Evolutionary conservation across 2,113 vertebrate species (phyloP).

Genomic region (Anarrhichthys ocellatus): DNA sequence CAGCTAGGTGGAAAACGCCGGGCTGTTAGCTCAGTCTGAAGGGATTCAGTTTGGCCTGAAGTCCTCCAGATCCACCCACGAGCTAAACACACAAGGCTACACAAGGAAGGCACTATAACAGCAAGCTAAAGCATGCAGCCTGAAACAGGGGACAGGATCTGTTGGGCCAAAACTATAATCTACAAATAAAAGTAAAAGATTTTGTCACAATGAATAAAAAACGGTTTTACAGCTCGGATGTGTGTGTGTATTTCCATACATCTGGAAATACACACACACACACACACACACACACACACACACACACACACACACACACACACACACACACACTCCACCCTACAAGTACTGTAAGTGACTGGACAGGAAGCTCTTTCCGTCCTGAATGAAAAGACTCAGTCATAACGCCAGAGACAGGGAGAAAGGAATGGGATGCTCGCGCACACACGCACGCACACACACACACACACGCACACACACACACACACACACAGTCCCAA

Average conservation of each 20-base stretch:
- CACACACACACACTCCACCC: constrained; percentile 61
- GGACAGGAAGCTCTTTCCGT: constrained; percentile 83
- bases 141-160: not conserved
- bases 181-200: not conserved
- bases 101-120: constrained; percentile 44
- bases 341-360: constrained; percentile 57
- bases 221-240: not conserved
- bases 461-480: not conserved
- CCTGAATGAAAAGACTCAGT: constrained; percentile 76
- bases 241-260: not conserved
- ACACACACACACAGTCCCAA: not conserved
- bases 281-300: not conserved
- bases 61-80: constrained; percentile 44
- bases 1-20: constrained; percentile 34
- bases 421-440: constrained; percentile 66
- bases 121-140: constrained; percentile 16
- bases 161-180: not conserved
- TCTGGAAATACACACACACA: not conserved
- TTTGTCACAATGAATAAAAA: not conserved
- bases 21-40: constrained; percentile 28
- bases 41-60: constrained; percentile 39
- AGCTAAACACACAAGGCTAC: constrained; percentile 53
- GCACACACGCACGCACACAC: not conserved
- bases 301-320: not conserved
- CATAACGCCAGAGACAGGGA: constrained; percentile 76